Evolutionary conservation across 1,140 invertebrate genomes (phyloP), one percentile per base, ranked within the genome.

Genomic region (Drosophila orosa): DNA sequence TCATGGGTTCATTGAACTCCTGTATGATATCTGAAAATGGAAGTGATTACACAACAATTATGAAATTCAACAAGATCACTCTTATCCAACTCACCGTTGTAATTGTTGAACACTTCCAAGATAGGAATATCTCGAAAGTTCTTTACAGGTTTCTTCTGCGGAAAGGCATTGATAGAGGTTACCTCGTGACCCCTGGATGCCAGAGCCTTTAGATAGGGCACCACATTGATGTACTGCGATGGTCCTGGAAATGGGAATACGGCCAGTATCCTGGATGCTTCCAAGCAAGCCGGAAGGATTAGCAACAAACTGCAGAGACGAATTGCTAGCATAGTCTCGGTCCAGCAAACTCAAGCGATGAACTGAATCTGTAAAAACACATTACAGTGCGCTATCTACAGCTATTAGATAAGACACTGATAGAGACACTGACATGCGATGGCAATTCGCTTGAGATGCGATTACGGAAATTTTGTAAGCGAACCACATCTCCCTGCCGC

Each of bases 121-220:
- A 90, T 44, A 0, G 57, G 24, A 50, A 92, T 76, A 19, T 92
- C 91, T 5, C 72, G 63, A 47, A 90, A 91, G 54, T 92, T 92
- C 29, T 71, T 55, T 0, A 91, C 25, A 5, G 79, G 69, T 17
- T 80, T 67, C 56, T 93, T 90, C 58, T 92, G 85, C 50, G 94
- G 94, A 80, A 95, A 96, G 61, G 94, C 93, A 52, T 94, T 95
- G 3, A 96, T 80, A 2, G 96, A 93, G 6, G 95, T 96, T 3
- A 97, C 74, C 8, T 96, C 92, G 76, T 96, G 95, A 27, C 95
- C 95, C 27, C 94, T 93, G 29, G 90, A 92, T 0, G 94, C 94
- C n/a, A 97, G 83, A 55, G 93, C 94, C 47, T 94, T 93, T n/a
- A 96, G 83, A 12, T 96, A 85, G 1, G 93, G 93, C 15, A 72